Conservation (phyloP, 2,113 vertebrate species). For the Petromus typicus region DNA sequence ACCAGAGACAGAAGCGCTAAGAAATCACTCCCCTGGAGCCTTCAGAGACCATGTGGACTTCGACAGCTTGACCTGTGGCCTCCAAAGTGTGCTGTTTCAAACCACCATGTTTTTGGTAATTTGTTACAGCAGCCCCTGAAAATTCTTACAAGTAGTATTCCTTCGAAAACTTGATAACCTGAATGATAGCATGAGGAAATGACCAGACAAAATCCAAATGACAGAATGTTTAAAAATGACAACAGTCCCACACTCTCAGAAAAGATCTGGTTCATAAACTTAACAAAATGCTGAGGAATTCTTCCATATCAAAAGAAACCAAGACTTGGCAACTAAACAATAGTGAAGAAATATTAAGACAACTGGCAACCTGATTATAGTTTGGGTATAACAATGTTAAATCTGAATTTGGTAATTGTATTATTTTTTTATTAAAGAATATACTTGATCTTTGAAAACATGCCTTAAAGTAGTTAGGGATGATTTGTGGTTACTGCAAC, state of each 20-base stretch:
- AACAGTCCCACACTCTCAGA: background rate
- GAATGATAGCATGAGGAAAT: background rate
- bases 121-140: background rate
- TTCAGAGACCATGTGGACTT: too few relatives aligned
- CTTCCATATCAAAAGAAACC: background rate
- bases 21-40: background rate
- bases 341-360: background rate
- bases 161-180: background rate
- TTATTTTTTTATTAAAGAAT: background rate
- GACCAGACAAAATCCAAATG: background rate
- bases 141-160: background rate
- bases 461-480: background rate
- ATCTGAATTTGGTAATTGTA: background rate
- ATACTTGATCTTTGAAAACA: slow-evolving; percentile 41
- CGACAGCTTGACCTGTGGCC: background rate
- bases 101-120: background rate
- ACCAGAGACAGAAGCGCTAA: background rate
- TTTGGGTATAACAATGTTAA: background rate
- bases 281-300: background rate
- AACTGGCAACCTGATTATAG: background rate
- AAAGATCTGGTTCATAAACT: background rate
- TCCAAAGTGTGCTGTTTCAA: background rate
- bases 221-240: background rate
- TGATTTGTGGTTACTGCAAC: slow-evolving; percentile 9
- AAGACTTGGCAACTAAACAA: background rate